Percentiles rank a stretch among this genome's conserved stretches.
Evolutionary conservation across 2,797 vertebrate species (phyloP).

Genomic region (Sebastes kiyomatsui): DNA sequence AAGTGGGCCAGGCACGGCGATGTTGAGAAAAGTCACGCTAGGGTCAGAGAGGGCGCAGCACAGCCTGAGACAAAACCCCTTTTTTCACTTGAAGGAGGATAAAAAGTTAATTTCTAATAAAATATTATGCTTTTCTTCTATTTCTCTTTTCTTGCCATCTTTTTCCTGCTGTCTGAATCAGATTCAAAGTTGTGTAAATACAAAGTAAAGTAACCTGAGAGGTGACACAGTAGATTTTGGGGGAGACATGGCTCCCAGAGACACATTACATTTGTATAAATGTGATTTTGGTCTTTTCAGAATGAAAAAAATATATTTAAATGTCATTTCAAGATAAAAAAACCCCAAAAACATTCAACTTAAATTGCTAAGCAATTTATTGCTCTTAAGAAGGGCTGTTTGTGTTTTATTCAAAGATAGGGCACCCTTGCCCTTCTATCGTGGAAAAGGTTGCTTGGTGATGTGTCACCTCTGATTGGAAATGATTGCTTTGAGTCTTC

Average conservation of each 20-base stretch:
- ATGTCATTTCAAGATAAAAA: neutral
- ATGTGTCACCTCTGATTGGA: neutral
- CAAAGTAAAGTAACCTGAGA: neutral
- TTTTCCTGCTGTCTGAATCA: neutral
- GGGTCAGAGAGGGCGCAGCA: constrained; percentile 43
- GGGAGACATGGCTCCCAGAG: neutral
- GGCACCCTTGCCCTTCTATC: neutral
- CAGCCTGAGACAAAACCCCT: constrained; percentile 29
- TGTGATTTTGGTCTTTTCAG: neutral
- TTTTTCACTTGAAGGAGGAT: constrained; percentile 1
- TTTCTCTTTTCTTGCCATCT: neutral
- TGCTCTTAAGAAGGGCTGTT: neutral
- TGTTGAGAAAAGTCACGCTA: constrained; percentile 42
- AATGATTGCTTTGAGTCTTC: neutral
- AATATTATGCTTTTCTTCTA: neutral
- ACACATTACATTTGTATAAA: neutral
- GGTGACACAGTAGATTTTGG: neutral
- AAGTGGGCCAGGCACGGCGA: constrained; percentile 52
- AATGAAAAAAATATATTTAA: neutral
- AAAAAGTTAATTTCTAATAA: constrained; percentile 16
- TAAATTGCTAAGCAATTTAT: neutral
- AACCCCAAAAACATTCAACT: neutral
- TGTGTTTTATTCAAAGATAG: too few species aligned
- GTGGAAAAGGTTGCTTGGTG: neutral
- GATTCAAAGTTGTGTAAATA: neutral